phyloP scores from a whole-genome alignment of 1,140 invertebrate genomes.

The Vanessa tameamea region DNA sequence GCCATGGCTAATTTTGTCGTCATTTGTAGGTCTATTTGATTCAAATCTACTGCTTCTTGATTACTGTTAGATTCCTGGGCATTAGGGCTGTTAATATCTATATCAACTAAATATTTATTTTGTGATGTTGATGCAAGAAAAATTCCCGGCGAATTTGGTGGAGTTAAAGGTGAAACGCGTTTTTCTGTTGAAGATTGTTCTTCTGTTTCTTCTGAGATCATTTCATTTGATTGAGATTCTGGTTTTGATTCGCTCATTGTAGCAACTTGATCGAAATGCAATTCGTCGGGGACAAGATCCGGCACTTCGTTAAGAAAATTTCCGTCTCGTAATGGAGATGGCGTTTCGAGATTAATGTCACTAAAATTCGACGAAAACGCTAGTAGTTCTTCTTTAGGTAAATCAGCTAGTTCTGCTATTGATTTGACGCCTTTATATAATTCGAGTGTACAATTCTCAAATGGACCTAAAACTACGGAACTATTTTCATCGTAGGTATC shows the following conservation, averaged over 20 bases:
- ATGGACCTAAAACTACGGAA: slow-evolving; percentile 81
- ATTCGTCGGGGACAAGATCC: slow-evolving; percentile 60
- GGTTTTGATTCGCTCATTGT: slow-evolving; percentile 56
- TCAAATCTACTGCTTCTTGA: slow-evolving; percentile 58
- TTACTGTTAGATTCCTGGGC: slow-evolving; percentile 33
- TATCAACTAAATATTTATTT: slow-evolving; percentile 66
- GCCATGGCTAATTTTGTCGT: slow-evolving; percentile 77
- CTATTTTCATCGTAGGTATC: slow-evolving; percentile 75
- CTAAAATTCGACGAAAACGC: slow-evolving; percentile 81
- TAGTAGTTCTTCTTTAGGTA: slow-evolving; percentile 75
- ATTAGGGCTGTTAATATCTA: slow-evolving; percentile 49
- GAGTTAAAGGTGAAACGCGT: slow-evolving; percentile 64
- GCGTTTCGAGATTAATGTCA: slow-evolving; percentile 74
- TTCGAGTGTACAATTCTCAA: slow-evolving; percentile 81
- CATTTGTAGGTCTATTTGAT: slow-evolving; percentile 71
- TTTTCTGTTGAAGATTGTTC: slow-evolving; percentile 62
- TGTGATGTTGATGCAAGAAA: slow-evolving; percentile 65
- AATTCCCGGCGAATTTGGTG: slow-evolving; percentile 71
- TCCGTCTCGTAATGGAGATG: slow-evolving; percentile 68
- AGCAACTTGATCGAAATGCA: slow-evolving; percentile 57
- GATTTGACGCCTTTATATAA: slow-evolving; percentile 80
- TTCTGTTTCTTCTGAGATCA: slow-evolving; percentile 51
- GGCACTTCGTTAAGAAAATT: slow-evolving; percentile 76
- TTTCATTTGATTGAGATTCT: slow-evolving; percentile 44
- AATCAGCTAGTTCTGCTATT: slow-evolving; percentile 52